These are phyloP conservation scores for Clarias gariepinus DNA, from an alignment of 2,113 vertebrate species.

Conservation along the genomic window DNA sequence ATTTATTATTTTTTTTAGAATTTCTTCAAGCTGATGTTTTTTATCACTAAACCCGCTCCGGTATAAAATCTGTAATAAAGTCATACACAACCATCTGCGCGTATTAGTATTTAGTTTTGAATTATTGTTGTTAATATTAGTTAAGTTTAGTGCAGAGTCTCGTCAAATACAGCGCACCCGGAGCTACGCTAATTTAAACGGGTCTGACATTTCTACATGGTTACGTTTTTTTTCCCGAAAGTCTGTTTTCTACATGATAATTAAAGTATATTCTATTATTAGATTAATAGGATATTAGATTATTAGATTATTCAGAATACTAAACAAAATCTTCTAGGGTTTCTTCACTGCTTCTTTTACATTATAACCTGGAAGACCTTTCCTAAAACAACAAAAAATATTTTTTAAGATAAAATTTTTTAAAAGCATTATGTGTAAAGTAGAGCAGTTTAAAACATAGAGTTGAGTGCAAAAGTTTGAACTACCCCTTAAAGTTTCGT, in stretches of 20 bases:
- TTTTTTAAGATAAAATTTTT: not conserved
- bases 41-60: not conserved
- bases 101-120: not conserved
- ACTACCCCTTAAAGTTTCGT: not conserved
- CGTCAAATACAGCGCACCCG: constrained; percentile 18
- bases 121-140: not conserved
- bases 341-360: not conserved
- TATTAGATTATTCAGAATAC: constrained; percentile 16
- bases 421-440: not conserved
- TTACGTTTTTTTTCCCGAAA: not conserved
- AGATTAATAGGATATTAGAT: constrained; percentile 14
- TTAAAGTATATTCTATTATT: constrained; percentile 1
- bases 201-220: constrained; percentile 14
- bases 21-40: not conserved
- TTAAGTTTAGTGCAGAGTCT: not conserved
- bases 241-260: constrained; percentile 27
- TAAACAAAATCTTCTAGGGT: constrained; percentile 23
- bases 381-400: not conserved
- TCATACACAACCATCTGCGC: not conserved
- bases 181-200: constrained; percentile 18
- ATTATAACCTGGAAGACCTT: constrained; percentile 37
- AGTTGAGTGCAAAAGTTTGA: constrained; percentile 2
- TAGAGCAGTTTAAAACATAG: not conserved
- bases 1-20: not conserved
- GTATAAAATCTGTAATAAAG: constrained; percentile 22